Percentiles rank a stretch among this genome's conserved stretches.
Evolutionary conservation across 2,888 invertebrate species (phyloP).

Genomic region (Volucella bombylans): DNA sequence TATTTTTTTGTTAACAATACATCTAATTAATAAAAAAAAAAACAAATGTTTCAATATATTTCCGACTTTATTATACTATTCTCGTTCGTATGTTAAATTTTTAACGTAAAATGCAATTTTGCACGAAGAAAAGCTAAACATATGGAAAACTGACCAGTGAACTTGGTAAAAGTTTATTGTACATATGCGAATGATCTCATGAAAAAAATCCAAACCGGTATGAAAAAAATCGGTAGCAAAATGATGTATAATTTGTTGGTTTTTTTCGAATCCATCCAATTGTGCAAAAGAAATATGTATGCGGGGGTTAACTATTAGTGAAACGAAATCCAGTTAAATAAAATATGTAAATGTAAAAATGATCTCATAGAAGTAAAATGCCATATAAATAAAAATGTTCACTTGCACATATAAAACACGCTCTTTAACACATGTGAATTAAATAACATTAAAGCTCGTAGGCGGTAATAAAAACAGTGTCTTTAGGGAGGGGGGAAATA

Average conservation of each 20-base stretch:
- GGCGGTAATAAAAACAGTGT: constrained; percentile 59
- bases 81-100: constrained; percentile 7
- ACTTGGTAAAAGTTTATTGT: constrained; percentile 49
- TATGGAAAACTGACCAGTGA: constrained; percentile 53
- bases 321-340: constrained; percentile 49
- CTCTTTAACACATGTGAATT: constrained; percentile 55
- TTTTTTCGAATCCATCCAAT: constrained; percentile 57
- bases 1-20: constrained; percentile 23
- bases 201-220: constrained; percentile 62
- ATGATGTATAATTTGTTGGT: constrained; percentile 60
- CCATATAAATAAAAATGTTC: constrained; percentile 50
- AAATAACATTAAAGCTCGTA: constrained; percentile 44
- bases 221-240: constrained; percentile 29
- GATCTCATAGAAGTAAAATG: constrained; percentile 69
- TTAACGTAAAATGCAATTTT: constrained; percentile 48
- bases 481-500: constrained; percentile 37
- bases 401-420: constrained; percentile 48
- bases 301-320: constrained; percentile 56
- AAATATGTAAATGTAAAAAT: constrained; percentile 70
- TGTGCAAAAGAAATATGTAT: constrained; percentile 52
- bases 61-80: constrained; percentile 46
- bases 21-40: not conserved
- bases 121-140: constrained; percentile 40
- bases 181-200: constrained; percentile 71
- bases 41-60: constrained; percentile 43